Evolutionary conservation across 2,797 vertebrate species (phyloP).

Genomic region (Gymnothorax reevesii): DNA sequence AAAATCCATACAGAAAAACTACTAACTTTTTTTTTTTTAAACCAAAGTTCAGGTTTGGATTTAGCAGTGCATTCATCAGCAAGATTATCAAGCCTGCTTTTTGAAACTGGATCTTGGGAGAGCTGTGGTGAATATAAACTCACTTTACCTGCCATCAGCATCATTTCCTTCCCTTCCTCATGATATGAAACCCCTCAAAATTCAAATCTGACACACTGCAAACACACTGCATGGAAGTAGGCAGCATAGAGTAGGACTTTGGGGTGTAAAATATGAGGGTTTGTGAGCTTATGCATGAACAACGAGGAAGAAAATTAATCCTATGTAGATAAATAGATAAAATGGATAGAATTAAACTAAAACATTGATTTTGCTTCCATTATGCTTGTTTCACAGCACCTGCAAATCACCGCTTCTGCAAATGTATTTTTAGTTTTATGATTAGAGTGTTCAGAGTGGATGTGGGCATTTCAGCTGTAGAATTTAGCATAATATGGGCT

Average conservation of each 20-base stretch:
- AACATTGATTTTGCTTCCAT: background rate
- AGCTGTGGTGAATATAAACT: background rate
- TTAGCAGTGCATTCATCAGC: too few relatives aligned
- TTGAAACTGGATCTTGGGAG: too few relatives aligned
- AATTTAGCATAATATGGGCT: background rate
- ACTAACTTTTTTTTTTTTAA: too few relatives aligned
- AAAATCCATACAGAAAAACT: too few relatives aligned
- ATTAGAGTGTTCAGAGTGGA: background rate
- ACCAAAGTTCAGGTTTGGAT: background rate
- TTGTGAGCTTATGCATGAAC: background rate
- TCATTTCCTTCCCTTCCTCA: background rate
- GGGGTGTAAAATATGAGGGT: background rate
- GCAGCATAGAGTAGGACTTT: background rate
- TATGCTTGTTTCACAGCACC: background rate
- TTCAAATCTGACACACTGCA: background rate
- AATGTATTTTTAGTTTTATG: background rate
- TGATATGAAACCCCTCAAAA: background rate
- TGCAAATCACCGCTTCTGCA: background rate
- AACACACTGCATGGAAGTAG: background rate
- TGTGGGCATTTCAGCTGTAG: background rate
- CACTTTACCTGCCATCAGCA: background rate
- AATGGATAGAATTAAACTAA: background rate
- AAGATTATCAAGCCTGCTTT: too few relatives aligned
- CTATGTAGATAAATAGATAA: background rate
- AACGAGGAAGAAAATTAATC: background rate